These are phyloP conservation scores for Zelleria hepariella DNA, from an alignment of 2,888 invertebrate species.

Conservation along the genomic window DNA sequence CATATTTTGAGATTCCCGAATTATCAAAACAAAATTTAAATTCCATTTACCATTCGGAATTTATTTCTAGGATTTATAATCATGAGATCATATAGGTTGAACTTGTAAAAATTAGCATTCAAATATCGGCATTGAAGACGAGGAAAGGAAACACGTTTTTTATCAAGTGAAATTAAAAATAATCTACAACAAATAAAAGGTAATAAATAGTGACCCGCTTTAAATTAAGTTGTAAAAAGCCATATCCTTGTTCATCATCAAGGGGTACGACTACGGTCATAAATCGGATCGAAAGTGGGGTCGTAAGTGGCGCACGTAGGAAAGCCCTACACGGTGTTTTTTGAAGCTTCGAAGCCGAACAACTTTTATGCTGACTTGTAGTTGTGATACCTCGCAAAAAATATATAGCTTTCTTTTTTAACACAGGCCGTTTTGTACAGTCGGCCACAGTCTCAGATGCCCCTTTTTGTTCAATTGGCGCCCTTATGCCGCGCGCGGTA, in stretches of 20 bases:
- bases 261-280: slow-evolving; percentile 53
- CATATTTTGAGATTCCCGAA: neutral
- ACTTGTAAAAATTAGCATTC: slow-evolving; percentile 2
- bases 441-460: too few species aligned
- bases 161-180: neutral
- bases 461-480: too few species aligned
- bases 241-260: slow-evolving; percentile 39
- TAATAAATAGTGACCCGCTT: slow-evolving; percentile 27
- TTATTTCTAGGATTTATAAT: neutral
- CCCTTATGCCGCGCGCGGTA: too few species aligned
- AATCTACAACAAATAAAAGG: neutral
- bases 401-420: too few species aligned
- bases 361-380: too few species aligned
- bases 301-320: slow-evolving; percentile 57
- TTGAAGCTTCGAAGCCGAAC: too few species aligned
- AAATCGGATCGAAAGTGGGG: slow-evolving; percentile 53
- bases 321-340: too few species aligned
- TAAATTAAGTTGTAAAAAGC: slow-evolving; percentile 62
- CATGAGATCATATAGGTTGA: slow-evolving; percentile 2
- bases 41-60: neutral
- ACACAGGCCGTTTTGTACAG: too few species aligned
- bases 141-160: neutral
- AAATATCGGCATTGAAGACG: neutral
- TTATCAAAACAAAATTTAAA: neutral
- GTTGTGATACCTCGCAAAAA: too few species aligned